These are phyloP conservation scores for Drosophila biarmipes DNA, from an alignment of 1,140 invertebrate genomes.

Conservation along the genomic window DNA sequence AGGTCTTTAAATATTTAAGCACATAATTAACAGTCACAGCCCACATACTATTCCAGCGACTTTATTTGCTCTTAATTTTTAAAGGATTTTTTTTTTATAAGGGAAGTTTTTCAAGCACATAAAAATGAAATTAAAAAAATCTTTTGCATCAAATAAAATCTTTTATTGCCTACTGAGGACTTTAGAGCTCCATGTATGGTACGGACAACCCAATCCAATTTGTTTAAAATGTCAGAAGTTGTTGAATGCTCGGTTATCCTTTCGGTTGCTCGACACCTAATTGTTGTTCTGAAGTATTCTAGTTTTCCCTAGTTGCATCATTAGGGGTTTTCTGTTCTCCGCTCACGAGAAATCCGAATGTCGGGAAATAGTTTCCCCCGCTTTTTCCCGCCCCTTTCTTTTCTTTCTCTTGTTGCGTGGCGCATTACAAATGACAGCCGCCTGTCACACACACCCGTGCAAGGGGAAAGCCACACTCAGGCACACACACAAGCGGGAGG, in stretches of 20 bases:
- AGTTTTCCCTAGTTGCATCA: constrained; percentile 14
- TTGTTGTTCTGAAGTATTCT: constrained; percentile 13
- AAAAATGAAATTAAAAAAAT: too few relatives aligned
- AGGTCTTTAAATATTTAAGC: not conserved
- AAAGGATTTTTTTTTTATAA: too few relatives aligned
- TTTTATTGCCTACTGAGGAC: too few relatives aligned
- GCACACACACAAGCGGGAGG: constrained; percentile 29
- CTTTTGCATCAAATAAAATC: too few relatives aligned
- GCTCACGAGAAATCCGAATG: constrained; percentile 25
- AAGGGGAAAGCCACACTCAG: constrained; percentile 12
- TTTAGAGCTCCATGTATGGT: too few relatives aligned
- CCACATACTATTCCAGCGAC: too few relatives aligned
- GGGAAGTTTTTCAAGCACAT: too few relatives aligned
- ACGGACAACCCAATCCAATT: constrained; percentile 3
- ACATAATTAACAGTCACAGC: not conserved
- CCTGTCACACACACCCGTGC: constrained; percentile 58
- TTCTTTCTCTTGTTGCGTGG: constrained; percentile 52
- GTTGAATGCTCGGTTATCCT: not conserved
- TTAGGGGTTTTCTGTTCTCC: constrained; percentile 28
- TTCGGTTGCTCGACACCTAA: constrained; percentile 10
- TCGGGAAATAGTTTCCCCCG: constrained; percentile 31
- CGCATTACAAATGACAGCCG: constrained; percentile 71
- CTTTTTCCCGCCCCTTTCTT: constrained; percentile 5
- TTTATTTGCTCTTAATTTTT: too few relatives aligned
- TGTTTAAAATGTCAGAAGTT: constrained; percentile 10